Percentiles rank a stretch among this genome's conserved stretches.
Evolutionary conservation across 2,888 invertebrate species (phyloP).

Genomic region (Aspidiotus rigidus): DNA sequence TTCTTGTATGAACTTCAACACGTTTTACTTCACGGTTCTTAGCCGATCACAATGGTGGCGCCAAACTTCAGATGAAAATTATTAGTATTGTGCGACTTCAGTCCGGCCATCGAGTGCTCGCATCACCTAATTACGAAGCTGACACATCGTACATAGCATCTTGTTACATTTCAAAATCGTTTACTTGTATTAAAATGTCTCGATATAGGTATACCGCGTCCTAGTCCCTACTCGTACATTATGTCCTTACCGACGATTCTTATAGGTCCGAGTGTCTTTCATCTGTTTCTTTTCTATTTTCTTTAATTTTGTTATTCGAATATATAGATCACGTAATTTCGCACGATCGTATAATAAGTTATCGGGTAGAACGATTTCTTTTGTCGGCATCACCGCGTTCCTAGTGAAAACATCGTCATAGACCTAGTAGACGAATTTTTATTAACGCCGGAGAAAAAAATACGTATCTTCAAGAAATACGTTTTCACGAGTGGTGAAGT

Average conservation of each 20-base stretch:
- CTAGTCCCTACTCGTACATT: too few species aligned
- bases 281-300: constrained; percentile 1
- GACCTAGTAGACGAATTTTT: neutral
- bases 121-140: constrained; percentile 1
- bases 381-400: neutral
- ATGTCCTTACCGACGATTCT: too few species aligned
- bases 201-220: neutral
- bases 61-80: constrained; percentile 30
- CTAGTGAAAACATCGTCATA: neutral
- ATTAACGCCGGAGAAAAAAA: too few species aligned
- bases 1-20: constrained; percentile 10
- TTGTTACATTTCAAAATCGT: constrained; percentile 1
- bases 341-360: neutral
- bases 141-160: neutral
- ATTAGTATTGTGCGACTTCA: constrained; percentile 30
- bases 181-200: constrained; percentile 4
- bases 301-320: neutral
- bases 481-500: too few species aligned
- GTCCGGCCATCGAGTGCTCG: constrained; percentile 12
- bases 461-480: too few species aligned
- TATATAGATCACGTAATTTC: constrained; percentile 2
- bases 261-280: neutral
- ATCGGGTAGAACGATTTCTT: too few species aligned
- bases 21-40: constrained; percentile 32
- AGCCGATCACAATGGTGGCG: constrained; percentile 28